A percentile compares a stretch with the other conserved stretches of the same genome.
Evolutionary conservation across 2,888 invertebrate genomes (phyloP).

Genomic region (Brachypterus glaber): DNA sequence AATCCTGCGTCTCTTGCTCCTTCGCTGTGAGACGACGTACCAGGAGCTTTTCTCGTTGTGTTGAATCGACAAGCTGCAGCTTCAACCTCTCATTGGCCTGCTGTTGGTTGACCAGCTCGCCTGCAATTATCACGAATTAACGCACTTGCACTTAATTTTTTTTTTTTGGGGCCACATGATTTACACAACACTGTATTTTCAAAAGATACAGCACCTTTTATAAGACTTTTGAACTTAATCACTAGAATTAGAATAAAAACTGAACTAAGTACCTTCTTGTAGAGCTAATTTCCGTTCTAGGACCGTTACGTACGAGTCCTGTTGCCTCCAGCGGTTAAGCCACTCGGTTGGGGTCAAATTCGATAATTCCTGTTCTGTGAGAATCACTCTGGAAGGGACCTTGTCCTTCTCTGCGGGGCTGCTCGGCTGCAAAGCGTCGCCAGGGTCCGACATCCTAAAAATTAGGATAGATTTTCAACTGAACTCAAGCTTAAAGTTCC

Average conservation of each 20-base stretch:
- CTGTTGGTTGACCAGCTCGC: conserved; percentile 60
- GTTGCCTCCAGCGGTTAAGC: conserved; percentile 61
- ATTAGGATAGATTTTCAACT: no score
- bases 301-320: conserved; percentile 66
- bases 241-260: conserved; percentile 28
- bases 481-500: no score
- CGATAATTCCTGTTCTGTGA: conserved; percentile 57
- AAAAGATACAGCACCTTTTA: conserved; percentile 20
- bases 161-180: conserved; percentile 6
- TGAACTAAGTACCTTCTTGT: conserved; percentile 63
- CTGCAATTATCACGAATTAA: conserved; percentile 43
- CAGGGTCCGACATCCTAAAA: conserved; percentile 34
- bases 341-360: conserved; percentile 55
- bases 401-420: conserved; percentile 45
- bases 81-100: conserved; percentile 72
- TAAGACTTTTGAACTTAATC: conserved; percentile 14
- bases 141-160: conserved; percentile 19
- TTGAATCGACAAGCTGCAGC: conserved; percentile 75
- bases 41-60: conserved; percentile 84
- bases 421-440: conserved; percentile 34
- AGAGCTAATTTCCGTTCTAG: conserved; percentile 64
- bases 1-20: conserved; percentile 95
- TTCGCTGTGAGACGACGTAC: conserved; percentile 87
- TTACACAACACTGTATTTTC: conserved; percentile 28
- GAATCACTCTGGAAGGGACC: conserved; percentile 47